phyloP scores from a whole-genome alignment of 1,140 invertebrate species.

The silkworm (Bombyx mori) region ASM3026992v2 NC_085116.1:11388001-11388500 shows the following conservation, averaged over 20 bases:
- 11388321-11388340: slow-evolving; percentile 68
- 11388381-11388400: slow-evolving; percentile 58
- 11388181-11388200: too few relatives aligned
- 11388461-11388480: slow-evolving; percentile 1
- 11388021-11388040: slow-evolving; percentile 64
- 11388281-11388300: slow-evolving; percentile 65
- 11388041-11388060: slow-evolving; percentile 59
- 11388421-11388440: slow-evolving; percentile 23
- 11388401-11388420: slow-evolving; percentile 61
- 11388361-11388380: slow-evolving; percentile 62
- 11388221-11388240: too few relatives aligned
- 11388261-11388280: slow-evolving; percentile 64
- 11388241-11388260: slow-evolving; percentile 34
- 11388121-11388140: not conserved
- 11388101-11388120: not conserved
- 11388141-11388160: too few relatives aligned
- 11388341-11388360: slow-evolving; percentile 58
- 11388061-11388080: slow-evolving; percentile 36
- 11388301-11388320: slow-evolving; percentile 68
- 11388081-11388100: not conserved
- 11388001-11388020: slow-evolving; percentile 63
- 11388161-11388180: too few relatives aligned
- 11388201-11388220: too few relatives aligned
- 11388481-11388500: too few relatives aligned
- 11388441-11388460: not conserved